Base-by-base conservation (phyloP, 2,888 invertebrate species). In the Ichneumoninae sp. region DNA sequence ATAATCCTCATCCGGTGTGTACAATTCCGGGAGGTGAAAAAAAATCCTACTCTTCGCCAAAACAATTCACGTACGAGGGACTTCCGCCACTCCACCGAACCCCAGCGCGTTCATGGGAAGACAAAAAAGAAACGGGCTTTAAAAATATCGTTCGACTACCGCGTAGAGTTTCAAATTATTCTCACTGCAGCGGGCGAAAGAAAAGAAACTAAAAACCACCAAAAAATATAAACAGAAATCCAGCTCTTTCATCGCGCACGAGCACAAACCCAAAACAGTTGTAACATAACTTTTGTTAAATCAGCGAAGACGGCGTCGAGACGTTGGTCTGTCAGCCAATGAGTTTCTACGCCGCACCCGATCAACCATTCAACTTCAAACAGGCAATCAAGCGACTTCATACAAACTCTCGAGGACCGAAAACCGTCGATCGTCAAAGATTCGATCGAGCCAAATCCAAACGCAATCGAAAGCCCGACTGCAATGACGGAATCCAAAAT, bases 291-390 rank as follows among this genome's bases (percentile, higher is more conserved):
- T 16, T 40, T 74, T 65, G 33, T 77, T 30, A 10, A 78, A 62
- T 62, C 16, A 69, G 80, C 19, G 54, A 74, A 70, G 80, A 71
- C 80, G 76, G 71, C 44, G 16, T 62, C 60, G 79, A 80, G 76
- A 77, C 68, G 66, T 83, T 83, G 86, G 82, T 57, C 79, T 50
- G 74, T n/a, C 84, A 87, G 77, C 80, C 87, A 84, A 82, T 74
- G n/a, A 68, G 65, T 78, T 83, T 80, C 47, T 62, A 62, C 36
- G 2, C 76, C 76, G 52, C 66, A 52, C 62, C 69, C 69, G 62
- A 79, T 66, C 52, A 62, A 65, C 13, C 69, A 54, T 70, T 79
- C 66, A 70, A 47, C 13, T n/a, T 33, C 33, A 62, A 47, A 47
- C 44, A 47, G 44, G 16, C 44, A 47, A 10, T 40, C 62, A 80